phyloP scores from a whole-genome alignment of 2,113 vertebrate genomes.

The Chinchilla lanigera region DNA sequence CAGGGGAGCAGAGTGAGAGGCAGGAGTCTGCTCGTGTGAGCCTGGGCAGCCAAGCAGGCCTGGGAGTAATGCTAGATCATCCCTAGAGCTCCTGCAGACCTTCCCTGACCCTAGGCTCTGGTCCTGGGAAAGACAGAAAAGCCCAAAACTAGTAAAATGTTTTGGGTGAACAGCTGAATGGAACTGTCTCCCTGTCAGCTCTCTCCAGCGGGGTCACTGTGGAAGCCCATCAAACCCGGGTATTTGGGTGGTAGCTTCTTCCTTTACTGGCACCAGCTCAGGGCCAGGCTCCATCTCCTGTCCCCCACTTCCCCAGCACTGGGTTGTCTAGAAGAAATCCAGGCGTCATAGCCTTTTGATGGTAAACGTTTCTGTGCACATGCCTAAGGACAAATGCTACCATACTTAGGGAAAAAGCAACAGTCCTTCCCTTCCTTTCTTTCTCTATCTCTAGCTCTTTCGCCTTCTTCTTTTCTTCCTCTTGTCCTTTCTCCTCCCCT shows the following conservation, averaged over 20 bases:
- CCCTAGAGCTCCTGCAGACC: neutral
- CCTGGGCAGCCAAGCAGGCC: neutral
- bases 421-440: neutral
- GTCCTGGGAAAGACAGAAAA: neutral
- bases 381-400: neutral
- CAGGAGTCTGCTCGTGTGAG: neutral
- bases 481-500: neutral
- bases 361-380: neutral
- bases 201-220: neutral
- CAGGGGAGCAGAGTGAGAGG: too few species aligned
- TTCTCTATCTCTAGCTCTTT: too few species aligned
- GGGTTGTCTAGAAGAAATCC: conserved; percentile 9
- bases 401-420: neutral
- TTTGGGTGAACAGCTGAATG: neutral
- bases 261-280: neutral
- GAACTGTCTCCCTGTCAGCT: neutral
- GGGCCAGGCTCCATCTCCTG: neutral
- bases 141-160: neutral
- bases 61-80: fast-evolving
- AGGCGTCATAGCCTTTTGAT: neutral
- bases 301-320: neutral
- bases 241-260: neutral
- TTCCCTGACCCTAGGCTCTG: neutral
- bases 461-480: neutral
- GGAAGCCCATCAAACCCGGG: neutral